phyloP scores from a whole-genome alignment of 2,888 invertebrate genomes.

The Agonopterix heracliana region DNA sequence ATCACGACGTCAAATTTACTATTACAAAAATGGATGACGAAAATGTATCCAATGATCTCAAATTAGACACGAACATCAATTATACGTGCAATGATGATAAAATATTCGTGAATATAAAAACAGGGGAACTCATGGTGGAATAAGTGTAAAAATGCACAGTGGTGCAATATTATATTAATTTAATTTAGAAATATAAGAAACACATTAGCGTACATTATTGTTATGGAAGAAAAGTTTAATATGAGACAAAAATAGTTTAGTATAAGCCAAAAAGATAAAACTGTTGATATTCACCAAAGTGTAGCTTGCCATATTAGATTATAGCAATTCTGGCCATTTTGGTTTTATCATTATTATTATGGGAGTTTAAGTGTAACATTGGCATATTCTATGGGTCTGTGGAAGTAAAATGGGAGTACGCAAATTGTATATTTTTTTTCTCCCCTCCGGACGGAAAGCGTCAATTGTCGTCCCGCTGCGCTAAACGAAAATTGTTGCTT shows the following conservation, averaged over 20 bases:
- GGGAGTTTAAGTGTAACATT: too few relatives aligned
- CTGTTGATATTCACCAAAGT: conserved; percentile 66
- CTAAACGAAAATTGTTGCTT: too few relatives aligned
- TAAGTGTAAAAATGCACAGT: conserved; percentile 15
- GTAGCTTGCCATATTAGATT: conserved; percentile 72
- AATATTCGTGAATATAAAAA: conserved; percentile 59
- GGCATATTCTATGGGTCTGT: too few relatives aligned
- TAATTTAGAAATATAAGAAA: conserved; percentile 7
- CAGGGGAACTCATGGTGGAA: conserved; percentile 54
- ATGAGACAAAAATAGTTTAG: conserved; percentile 17
- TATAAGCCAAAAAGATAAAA: conserved; percentile 38
- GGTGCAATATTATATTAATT: conserved; percentile 3
- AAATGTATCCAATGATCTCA: conserved; percentile 49
- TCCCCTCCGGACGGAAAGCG: too few relatives aligned
- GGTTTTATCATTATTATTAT: conserved; percentile 11
- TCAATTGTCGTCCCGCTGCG: too few relatives aligned
- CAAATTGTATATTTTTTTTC: too few relatives aligned
- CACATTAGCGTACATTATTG: neutral
- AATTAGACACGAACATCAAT: conserved; percentile 46
- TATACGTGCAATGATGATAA: conserved; percentile 47
- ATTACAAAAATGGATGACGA: conserved; percentile 67
- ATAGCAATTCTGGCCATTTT: conserved; percentile 43
- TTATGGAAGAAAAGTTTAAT: conserved; percentile 14
- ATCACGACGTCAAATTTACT: conserved; percentile 76
- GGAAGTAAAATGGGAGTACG: too few relatives aligned